Base-by-base conservation (phyloP, 2,113 vertebrate species). In the Planiliza haematocheilus region DNA sequence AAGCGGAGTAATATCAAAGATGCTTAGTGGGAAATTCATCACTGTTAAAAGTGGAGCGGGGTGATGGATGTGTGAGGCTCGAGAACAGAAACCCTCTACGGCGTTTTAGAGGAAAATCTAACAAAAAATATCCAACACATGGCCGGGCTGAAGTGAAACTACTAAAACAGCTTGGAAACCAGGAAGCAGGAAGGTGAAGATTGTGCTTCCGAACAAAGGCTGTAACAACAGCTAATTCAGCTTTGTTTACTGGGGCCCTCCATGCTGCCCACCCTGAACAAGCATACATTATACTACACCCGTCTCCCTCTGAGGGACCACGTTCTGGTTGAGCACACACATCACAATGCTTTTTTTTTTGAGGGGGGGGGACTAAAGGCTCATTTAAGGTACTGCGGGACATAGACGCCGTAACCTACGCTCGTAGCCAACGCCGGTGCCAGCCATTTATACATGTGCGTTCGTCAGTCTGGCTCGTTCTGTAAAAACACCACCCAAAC, bases 241-340 rank as follows among this genome's bases (percentile, higher is more conserved):
- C 57, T 57, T 48, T 70, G 30, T 73, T 78, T 70, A 76, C 45
- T 52, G 49, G 58, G 65, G 42, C 43, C 58, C 74, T 74, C 60
- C 56, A 14, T 67, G 36, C 14, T 21, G 53, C 56, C 53, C 63
- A n/a, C n/a, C 69, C 66, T 77, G 58, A 56, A 79, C 46, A 88
- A 16, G 69, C 82, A 88, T 91, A 90, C 75, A 68, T 67, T 65
- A 84, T 67, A 85, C 65, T 60, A 43, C 38, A 38, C 56, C 51
- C 61, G 30, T 66, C 18, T 52, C 21, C 55, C 42, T 85, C 55
- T 64, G 48, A 62, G 68, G 50, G 68, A 20, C n/a, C 2, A 42
- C 34, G 77, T 65, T 84, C 62, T 76, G 70, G 55, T 81, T 76
- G 62, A 75, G 38, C 59, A 69, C 53, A 81, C 71, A 57, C 50